Conservation (phyloP, 1,140 invertebrate genomes). For the Anoplophora glabripennis region DNA sequence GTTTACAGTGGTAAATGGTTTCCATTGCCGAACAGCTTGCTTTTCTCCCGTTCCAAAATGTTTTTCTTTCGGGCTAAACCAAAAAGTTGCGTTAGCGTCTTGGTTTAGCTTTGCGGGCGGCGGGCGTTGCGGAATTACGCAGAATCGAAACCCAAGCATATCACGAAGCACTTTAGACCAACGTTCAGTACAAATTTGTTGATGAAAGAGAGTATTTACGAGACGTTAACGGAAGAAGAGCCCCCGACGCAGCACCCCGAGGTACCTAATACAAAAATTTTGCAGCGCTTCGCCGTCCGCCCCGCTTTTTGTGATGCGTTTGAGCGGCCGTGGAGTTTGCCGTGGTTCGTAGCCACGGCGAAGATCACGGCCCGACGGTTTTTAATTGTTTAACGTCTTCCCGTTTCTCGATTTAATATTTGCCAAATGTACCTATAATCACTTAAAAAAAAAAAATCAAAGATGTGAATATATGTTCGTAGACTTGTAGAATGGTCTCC, state of each 20-base stretch:
- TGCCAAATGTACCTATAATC: conserved; percentile 32
- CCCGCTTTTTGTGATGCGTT: background rate
- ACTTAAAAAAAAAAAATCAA: conserved; percentile 24
- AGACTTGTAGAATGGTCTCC: conserved; percentile 23
- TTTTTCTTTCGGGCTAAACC: background rate
- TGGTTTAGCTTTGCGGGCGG: too few relatives aligned
- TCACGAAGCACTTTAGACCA: too few relatives aligned
- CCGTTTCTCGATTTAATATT: conserved; percentile 26
- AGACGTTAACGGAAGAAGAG: too few relatives aligned
- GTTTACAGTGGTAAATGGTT: conserved; percentile 8
- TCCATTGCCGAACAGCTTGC: background rate
- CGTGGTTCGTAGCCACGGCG: background rate
- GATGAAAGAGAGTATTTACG: too few relatives aligned
- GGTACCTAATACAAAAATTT: background rate
- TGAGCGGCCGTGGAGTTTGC: background rate
- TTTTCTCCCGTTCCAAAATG: conserved; percentile 4
- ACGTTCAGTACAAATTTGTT: too few relatives aligned
- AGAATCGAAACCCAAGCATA: too few relatives aligned
- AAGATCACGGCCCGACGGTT: background rate
- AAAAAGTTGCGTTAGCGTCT: background rate
- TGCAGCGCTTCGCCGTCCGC: background rate
- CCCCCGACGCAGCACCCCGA: too few relatives aligned
- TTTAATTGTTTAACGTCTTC: conserved; percentile 27
- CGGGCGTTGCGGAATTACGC: too few relatives aligned
- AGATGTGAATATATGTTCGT: conserved; percentile 29